Percentiles rank a stretch among this genome's conserved stretches.
Evolutionary conservation across 2,888 invertebrate genomes (phyloP).

Genomic region (Danaus chrysippus): DNA sequence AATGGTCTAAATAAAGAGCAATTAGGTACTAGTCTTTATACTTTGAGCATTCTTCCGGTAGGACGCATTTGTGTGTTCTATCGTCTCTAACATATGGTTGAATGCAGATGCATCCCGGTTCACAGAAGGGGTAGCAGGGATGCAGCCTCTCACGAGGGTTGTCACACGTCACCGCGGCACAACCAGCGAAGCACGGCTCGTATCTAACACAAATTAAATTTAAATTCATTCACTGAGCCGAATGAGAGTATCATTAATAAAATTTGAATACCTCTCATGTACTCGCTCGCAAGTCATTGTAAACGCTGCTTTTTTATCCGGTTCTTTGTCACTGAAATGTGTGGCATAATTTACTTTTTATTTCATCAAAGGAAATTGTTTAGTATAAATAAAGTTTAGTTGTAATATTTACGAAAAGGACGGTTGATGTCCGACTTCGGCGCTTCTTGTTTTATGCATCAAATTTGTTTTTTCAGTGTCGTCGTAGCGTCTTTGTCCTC

Average conservation of each 20-base stretch:
- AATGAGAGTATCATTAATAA: background rate
- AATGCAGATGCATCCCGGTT: conserved; percentile 66
- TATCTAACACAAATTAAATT: conserved; percentile 40
- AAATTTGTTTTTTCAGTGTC: conserved; percentile 47
- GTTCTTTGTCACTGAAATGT: conserved; percentile 52
- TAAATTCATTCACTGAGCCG: background rate
- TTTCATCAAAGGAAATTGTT: no score
- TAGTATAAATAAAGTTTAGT: background rate
- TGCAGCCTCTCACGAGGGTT: conserved; percentile 69
- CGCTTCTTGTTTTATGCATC: conserved; percentile 44
- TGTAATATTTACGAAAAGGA: conserved; percentile 31
- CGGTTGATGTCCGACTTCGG: conserved; percentile 45
- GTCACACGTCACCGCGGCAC: conserved; percentile 68
- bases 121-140: conserved; percentile 73
- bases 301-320: conserved; percentile 50
- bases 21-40: conserved; percentile 33
- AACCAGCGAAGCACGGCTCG: conserved; percentile 69
- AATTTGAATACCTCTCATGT: conserved; percentile 56
- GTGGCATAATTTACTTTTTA: no score
- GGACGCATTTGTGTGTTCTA: conserved; percentile 70
- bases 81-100: conserved; percentile 68
- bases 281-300: conserved; percentile 61
- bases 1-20: background rate
- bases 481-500: conserved; percentile 49
- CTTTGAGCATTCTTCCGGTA: conserved; percentile 71